phyloP scores from a whole-genome alignment of 2,888 invertebrate species.

The Nymphalis urticae region DNA sequence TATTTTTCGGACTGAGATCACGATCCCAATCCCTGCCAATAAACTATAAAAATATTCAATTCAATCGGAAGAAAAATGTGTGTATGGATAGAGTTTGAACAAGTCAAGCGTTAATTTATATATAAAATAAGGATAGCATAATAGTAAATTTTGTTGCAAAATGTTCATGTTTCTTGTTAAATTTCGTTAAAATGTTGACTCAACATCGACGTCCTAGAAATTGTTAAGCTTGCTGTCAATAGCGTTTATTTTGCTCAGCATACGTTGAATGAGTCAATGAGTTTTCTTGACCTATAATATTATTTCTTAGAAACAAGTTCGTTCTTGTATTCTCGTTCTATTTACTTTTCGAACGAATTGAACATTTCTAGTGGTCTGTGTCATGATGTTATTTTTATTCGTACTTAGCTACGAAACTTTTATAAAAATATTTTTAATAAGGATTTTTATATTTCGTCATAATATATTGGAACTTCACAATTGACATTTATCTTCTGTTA shows the following conservation, averaged over 20 bases:
- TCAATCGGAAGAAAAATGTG: too few species aligned
- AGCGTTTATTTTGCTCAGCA: constrained; percentile 16
- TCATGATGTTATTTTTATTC: not conserved
- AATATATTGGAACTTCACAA: too few species aligned
- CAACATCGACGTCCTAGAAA: constrained; percentile 7
- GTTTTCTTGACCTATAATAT: constrained; percentile 24
- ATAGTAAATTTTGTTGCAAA: not conserved
- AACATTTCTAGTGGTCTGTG: not conserved
- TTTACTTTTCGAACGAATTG: constrained; percentile 11
- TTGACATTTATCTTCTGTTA: too few species aligned
- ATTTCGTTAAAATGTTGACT: constrained; percentile 4
- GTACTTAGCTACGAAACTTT: not conserved
- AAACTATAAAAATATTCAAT: too few species aligned
- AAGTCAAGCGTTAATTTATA: too few species aligned
- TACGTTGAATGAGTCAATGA: constrained; percentile 18
- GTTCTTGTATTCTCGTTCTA: constrained; percentile 8
- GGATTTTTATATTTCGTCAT: not conserved
- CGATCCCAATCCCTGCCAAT: too few species aligned
- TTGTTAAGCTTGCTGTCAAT: constrained; percentile 2
- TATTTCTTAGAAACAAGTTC: constrained; percentile 24
- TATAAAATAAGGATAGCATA: too few species aligned
- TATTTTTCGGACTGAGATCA: not conserved
- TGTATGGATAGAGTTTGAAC: too few species aligned
- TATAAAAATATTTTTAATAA: not conserved
- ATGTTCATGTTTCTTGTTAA: not conserved